Evolutionary conservation across 2,113 vertebrate species (phyloP), one percentile per base, ranked within the genome.

Genomic region (Paradisaea rubra): DNA sequence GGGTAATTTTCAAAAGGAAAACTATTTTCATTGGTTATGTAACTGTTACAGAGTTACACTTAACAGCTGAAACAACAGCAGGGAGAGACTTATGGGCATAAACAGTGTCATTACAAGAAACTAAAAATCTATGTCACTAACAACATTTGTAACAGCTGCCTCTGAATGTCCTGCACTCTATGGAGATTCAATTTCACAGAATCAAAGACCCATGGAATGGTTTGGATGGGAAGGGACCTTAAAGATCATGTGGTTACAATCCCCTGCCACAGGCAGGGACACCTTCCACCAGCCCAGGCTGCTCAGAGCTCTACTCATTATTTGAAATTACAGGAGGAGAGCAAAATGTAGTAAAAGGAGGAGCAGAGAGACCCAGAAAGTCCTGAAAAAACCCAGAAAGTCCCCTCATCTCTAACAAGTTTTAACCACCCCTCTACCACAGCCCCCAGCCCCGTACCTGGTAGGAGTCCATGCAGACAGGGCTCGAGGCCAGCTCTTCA

Each of bases 401-500:
- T 6, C 5, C 5, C 24, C 13, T 33, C 9, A 8, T 50, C 39
- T 37, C 17, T 9, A 30, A 5, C 2, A 25, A 3, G 31, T 31
- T 33, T 19, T 11, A 14, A 23, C 13, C 41, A 28, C 2, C 47
- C 65, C 35, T 20, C 16, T 15, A 1, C 5, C 12, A 20, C 5
- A 78, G n/a, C 31, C 20, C 72, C 72, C 25, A 10, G 9, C 28
- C 2, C 4, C 2, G 57, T 96, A 99, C 99, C 98, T 99, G 98
- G 88, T 97, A 98, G 49, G 98, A 96, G 52, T 98, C 98, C 97
- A 99, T 97, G 96, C 98, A 98, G 18, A 98, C 87, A 0, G 98
- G 97, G 93, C 98, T 98, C 1, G 97, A 98, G 22, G 98, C 98
- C 93, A 99, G 60, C 74, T 99, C 99, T 23, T 98, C 98, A 60